Conservation (phyloP, 2,888 invertebrate species). For the Halictus ligatus region DNA sequence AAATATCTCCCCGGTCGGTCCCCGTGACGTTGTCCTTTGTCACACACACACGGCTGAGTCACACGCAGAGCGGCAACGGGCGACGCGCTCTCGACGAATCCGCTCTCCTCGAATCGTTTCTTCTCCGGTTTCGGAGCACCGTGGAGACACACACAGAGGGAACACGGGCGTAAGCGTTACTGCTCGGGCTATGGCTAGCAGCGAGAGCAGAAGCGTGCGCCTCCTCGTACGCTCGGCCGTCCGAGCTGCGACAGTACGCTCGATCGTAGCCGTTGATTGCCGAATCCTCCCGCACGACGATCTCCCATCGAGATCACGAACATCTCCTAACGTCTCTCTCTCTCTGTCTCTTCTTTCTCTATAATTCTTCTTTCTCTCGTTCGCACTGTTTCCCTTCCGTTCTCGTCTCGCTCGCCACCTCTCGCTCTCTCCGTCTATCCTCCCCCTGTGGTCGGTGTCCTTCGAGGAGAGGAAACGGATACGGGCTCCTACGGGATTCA, state of each 20-base stretch:
- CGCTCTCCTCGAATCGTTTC: constrained; percentile 34
- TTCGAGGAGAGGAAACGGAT: neutral
- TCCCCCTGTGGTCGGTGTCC: neutral
- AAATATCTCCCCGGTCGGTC: constrained; percentile 9
- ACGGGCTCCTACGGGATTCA: neutral
- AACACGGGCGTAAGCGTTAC: constrained; percentile 2
- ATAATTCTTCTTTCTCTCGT: neutral
- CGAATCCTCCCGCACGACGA: constrained; percentile 67
- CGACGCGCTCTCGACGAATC: constrained; percentile 25
- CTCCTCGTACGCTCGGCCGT: constrained; percentile 47
- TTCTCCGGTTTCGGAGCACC: constrained; percentile 34
- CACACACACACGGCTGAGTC: constrained; percentile 13
- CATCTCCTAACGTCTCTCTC: constrained; percentile 60
- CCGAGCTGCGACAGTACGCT: constrained; percentile 48
- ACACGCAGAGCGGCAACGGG: neutral
- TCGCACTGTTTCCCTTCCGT: neutral
- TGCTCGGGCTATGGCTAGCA: neutral
- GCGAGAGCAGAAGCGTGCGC: constrained; percentile 13
- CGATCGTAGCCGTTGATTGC: constrained; percentile 48
- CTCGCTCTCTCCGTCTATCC: neutral
- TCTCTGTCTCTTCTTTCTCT: neutral
- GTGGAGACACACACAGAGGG: constrained; percentile 39
- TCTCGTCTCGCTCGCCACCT: neutral
- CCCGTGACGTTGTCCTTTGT: constrained; percentile 39
- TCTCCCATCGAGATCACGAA: constrained; percentile 58